phyloP scores from a whole-genome alignment of 2,113 vertebrate species.

The Orientallactaga bullata region DNA sequence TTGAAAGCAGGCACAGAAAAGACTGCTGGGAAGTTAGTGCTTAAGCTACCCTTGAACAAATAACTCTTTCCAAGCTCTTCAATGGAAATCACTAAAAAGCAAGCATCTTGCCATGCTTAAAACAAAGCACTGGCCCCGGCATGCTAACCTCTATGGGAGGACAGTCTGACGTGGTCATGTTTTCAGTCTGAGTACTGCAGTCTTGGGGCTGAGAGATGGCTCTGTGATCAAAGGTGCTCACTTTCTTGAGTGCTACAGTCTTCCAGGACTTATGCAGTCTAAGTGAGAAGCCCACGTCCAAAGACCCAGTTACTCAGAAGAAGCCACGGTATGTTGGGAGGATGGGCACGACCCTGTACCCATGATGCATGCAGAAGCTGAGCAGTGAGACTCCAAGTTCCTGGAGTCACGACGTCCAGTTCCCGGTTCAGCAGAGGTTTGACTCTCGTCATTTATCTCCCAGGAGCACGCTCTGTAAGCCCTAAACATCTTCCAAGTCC shows the following conservation, averaged over 20 bases:
- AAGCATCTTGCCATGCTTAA: background rate
- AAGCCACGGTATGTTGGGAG: rapidly evolving
- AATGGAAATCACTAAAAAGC: background rate
- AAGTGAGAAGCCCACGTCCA: background rate
- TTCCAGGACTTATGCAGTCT: background rate
- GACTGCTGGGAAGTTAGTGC: background rate
- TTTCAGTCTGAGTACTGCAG: background rate
- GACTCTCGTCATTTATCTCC: too few species aligned
- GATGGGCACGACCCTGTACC: background rate
- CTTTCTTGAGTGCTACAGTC: background rate
- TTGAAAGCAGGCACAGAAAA: background rate
- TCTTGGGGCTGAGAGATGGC: background rate
- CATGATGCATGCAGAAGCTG: rapidly evolving
- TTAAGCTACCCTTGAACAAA: background rate
- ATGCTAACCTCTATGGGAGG: background rate
- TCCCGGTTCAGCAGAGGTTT: rapidly evolving
- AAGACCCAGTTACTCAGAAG: background rate
- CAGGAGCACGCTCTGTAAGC: background rate
- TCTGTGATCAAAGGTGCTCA: too few species aligned
- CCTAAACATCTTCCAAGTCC: background rate
- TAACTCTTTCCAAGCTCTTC: background rate
- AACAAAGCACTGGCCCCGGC: background rate
- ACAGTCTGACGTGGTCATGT: background rate
- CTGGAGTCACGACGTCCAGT: rapidly evolving
- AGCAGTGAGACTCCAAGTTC: rapidly evolving